Conservation (phyloP, 2,113 vertebrate species). For the Piaya cayana region DNA sequence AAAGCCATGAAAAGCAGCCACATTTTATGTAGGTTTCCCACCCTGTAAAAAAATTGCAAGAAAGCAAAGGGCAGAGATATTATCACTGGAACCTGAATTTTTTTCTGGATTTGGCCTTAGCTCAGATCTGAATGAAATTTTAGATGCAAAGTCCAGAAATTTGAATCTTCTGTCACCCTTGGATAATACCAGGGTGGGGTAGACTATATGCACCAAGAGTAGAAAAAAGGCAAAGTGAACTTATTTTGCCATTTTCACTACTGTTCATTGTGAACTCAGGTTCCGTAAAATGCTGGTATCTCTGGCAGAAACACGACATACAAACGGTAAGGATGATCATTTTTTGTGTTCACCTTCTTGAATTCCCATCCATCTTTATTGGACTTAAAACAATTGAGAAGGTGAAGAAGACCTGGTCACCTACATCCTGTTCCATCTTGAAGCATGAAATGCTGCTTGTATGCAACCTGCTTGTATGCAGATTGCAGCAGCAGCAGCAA, state of each 20-base stretch:
- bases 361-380: not conserved
- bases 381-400: not conserved
- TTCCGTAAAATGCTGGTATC: not conserved
- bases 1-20: not conserved
- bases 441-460: not conserved
- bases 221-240: not conserved
- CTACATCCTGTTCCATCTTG: not conserved
- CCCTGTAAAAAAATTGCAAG: not conserved
- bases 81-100: not conserved
- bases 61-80: slow-evolving; percentile 12
- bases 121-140: not conserved
- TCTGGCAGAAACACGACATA: not conserved
- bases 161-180: not conserved
- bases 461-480: not conserved
- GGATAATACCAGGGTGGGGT: not conserved
- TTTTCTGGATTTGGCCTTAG: not conserved
- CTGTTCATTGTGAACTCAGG: not conserved
- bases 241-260: not conserved
- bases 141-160: not conserved
- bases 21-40: not conserved
- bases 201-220: not conserved
- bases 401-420: not conserved
- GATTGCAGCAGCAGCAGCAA: not conserved
- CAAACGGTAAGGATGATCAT: not conserved
- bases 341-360: not conserved